These are phyloP conservation scores for Lithophane leautieri DNA, from an alignment of 2,888 invertebrate genomes.

Conservation along the genomic window DNA sequence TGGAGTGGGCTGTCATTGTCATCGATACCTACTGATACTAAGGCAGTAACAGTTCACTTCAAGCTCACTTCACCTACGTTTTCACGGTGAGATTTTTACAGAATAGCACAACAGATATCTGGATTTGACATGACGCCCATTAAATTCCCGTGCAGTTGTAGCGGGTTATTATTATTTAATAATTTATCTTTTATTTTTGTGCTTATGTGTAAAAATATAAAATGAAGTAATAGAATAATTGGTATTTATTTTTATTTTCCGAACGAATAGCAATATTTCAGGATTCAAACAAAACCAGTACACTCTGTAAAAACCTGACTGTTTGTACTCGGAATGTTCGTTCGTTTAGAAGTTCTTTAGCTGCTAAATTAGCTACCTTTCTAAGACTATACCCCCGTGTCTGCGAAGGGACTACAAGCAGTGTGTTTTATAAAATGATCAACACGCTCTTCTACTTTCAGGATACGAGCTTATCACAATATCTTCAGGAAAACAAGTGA, in stretches of 20 bases:
- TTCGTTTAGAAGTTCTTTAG: neutral
- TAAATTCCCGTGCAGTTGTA: neutral
- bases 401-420: neutral
- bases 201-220: neutral
- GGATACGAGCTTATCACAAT: conserved; percentile 38
- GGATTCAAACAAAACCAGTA: neutral
- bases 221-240: neutral
- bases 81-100: too few relatives aligned
- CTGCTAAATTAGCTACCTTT: neutral
- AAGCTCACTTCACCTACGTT: too few relatives aligned
- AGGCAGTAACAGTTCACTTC: too few relatives aligned
- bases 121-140: neutral
- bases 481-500: conserved; percentile 47
- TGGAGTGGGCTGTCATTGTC: too few relatives aligned
- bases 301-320: neutral
- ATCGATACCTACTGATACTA: too few relatives aligned
- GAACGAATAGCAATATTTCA: neutral
- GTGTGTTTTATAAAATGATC: neutral
- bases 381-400: neutral
- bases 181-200: neutral
- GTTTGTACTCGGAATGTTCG: neutral
- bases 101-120: neutral
- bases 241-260: neutral
- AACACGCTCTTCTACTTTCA: conserved; percentile 11
- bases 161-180: neutral